A percentile compares a stretch with the other conserved stretches of the same genome.
Evolutionary conservation across 53 echinoderm and acorn worm species (phyloP).

Genomic region (Glandiceps talaboti): DNA sequence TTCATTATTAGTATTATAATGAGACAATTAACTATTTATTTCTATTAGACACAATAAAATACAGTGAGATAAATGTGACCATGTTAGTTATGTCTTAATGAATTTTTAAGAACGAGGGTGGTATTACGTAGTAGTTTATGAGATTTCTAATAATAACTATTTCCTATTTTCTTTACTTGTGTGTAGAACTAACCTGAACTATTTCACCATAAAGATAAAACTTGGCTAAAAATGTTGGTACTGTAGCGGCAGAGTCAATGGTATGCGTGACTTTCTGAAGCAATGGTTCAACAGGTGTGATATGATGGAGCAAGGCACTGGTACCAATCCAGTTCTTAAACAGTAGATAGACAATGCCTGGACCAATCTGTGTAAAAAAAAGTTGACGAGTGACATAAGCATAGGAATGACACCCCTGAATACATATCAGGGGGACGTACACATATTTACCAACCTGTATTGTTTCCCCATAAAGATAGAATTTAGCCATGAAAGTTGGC

Average conservation of each 20-base stretch:
- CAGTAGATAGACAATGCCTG: conserved; percentile 36
- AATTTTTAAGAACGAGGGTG: too few relatives aligned
- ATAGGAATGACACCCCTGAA: conserved; percentile 3
- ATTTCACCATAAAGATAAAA: conserved; percentile 5
- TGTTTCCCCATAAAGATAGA: conserved; percentile 3
- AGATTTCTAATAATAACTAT: too few relatives aligned
- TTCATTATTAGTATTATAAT: too few relatives aligned
- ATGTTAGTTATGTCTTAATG: too few relatives aligned
- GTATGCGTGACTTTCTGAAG: conserved; percentile 34
- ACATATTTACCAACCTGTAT: conserved; percentile 13
- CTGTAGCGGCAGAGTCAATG: conserved; percentile 2
- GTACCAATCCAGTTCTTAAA: conserved; percentile 33
- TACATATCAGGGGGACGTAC: too few relatives aligned
- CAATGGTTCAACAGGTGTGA: conserved; percentile 60
- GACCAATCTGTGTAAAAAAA: conserved; percentile 38
- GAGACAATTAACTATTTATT: too few relatives aligned
- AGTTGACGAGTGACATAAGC: neutral
- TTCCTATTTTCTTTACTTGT: too few relatives aligned
- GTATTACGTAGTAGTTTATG: too few relatives aligned
- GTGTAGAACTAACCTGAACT: conserved; percentile 7
- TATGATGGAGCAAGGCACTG: conserved; percentile 32
- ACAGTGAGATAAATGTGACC: too few relatives aligned
- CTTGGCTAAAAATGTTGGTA: conserved; percentile 10
- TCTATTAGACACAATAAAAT: too few relatives aligned
- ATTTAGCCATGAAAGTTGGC: conserved; percentile 12